Percentiles rank a stretch among this genome's conserved stretches.
These are phyloP conservation scores for Manis javanica DNA, from an alignment of 2,797 vertebrate genomes.

Conservation along the genomic window DNA sequence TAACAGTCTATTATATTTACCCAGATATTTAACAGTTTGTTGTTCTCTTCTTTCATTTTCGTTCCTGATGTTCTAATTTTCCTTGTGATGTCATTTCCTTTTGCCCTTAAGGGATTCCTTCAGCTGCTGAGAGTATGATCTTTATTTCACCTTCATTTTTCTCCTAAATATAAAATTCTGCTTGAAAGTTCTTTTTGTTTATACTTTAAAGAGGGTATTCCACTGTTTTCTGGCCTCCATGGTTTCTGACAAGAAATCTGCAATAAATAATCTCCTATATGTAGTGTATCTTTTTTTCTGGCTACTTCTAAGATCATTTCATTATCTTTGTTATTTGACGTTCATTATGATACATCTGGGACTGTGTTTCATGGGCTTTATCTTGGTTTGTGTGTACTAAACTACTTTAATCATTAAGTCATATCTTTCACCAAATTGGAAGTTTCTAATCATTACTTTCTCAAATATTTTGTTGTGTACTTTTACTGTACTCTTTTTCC, in stretches of 20 bases:
- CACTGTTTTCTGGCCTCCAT: not conserved
- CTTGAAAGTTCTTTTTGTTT: not conserved
- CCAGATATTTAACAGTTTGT: not conserved
- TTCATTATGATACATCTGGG: not conserved
- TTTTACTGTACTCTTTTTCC: not conserved
- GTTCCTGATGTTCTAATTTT: not conserved
- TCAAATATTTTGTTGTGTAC: not conserved
- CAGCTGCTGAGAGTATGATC: not conserved
- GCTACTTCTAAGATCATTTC: not conserved
- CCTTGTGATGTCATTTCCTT: not conserved
- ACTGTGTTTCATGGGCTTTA: not conserved
- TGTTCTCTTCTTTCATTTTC: not conserved
- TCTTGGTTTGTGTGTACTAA: not conserved
- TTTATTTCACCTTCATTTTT: not conserved
- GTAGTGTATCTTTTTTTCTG: not conserved
- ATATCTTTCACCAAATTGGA: not conserved
- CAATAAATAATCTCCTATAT: not conserved
- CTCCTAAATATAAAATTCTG: not conserved
- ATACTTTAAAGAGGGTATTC: not conserved
- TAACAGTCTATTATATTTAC: not conserved
- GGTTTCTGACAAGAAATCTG: not conserved
- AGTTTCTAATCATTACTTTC: not conserved
- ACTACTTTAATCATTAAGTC: not conserved
- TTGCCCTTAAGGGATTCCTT: not conserved
- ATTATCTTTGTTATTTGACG: not conserved